Evolutionary conservation across 53 echinoderm and acorn worm genomes (phyloP), one percentile per base, ranked within the genome.

Genomic region (Holothuria scabra): DNA sequence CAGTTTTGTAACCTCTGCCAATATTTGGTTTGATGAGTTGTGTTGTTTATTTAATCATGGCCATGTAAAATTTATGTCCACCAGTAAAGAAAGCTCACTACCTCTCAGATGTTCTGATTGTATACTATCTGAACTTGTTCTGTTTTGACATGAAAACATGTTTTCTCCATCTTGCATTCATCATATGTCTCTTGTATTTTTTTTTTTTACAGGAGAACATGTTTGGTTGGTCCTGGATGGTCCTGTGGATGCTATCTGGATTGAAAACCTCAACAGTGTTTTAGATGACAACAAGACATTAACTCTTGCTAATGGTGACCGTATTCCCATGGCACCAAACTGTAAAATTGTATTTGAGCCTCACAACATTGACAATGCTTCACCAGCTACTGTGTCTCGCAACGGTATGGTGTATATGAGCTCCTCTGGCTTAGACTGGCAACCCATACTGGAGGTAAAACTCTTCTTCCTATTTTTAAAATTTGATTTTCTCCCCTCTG

Each of bases 321-420:
- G 99, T 59, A 99, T 99, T 87, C 99, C 99, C 21, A 99, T 99
- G 99, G 99, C 99, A 10, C 93, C 94, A 16, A 92, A 92, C 92
- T 94, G 99, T 41, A 99, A 99, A 89, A 89, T 99, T 52, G 76
- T 99, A 72, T 99, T 99, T 88, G 99, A 99, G 91, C 94, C 94
- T 56, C 99, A 99, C 74, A 99, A 99, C 86, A 99, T 99, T 74
- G 99, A 99, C 93, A 99, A 94, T 52, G 99, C 99, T 23, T 99
- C 99, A 19, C 99, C 99, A 0, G 94, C 94, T 28, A 94, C 94
- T 1, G 94, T 94, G 33, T 99, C 99, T 29, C 85, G 99, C 25
- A 99, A 99, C 57, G 99, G 99, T 41, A 99, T 99, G 99, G 99
- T 99, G 61, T 99, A 99, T 82, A 97, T 99, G 99, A 99, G 99